Percentiles rank a stretch among this genome's conserved stretches.
phyloP scores from a whole-genome alignment of 2,113 vertebrate species.

The Pogonocichla stellata region DNA sequence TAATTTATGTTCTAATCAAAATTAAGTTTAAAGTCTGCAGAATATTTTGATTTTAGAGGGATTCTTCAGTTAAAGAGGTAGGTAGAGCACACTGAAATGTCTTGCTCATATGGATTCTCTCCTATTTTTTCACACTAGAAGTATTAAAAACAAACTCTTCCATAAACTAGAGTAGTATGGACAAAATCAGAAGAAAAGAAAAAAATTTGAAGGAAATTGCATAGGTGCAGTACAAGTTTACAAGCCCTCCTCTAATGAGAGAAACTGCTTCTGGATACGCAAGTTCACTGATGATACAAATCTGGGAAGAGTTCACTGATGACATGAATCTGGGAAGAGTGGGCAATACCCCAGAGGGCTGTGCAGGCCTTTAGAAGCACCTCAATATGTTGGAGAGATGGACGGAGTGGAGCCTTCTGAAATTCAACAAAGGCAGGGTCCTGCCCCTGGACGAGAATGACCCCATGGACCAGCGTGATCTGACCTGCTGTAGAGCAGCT shows the following conservation, averaged over 20 bases:
- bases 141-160: constrained; percentile 36
- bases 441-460: background rate
- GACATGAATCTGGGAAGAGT: background rate
- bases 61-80: background rate
- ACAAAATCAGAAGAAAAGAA: background rate
- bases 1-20: background rate
- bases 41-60: background rate
- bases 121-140: constrained; percentile 6
- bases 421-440: background rate
- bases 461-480: background rate
- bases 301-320: background rate
- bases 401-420: background rate
- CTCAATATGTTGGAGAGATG: fast-evolving
- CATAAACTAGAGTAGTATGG: background rate
- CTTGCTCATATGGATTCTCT: background rate
- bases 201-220: background rate
- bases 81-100: background rate
- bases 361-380: background rate
- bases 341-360: fast-evolving
- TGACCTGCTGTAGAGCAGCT: background rate
- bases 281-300: background rate
- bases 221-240: background rate
- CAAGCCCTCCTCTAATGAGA: background rate
- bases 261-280: background rate
- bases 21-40: background rate